Percentiles rank a stretch among this genome's conserved stretches.
Evolutionary conservation across 2,888 invertebrate species (phyloP).

Genomic region (Trichogramma evanescens): DNA sequence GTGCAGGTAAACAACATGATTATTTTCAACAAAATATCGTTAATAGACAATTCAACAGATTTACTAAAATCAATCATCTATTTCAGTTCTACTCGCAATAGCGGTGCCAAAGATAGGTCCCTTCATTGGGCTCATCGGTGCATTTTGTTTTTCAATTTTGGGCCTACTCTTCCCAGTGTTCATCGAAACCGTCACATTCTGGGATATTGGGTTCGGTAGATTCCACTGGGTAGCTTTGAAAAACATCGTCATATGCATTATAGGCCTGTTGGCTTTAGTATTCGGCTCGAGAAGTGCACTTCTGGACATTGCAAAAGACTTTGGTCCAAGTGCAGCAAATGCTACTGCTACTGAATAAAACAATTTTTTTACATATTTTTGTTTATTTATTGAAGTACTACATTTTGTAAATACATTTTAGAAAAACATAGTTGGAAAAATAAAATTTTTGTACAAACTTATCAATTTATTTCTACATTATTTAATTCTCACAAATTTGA

Average conservation of each 20-base stretch:
- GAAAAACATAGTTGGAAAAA: constrained; percentile 21
- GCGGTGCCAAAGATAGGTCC: constrained; percentile 83
- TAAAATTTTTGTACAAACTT: constrained; percentile 19
- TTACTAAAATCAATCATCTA: constrained; percentile 16
- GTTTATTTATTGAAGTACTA: constrained; percentile 14
- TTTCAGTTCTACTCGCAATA: constrained; percentile 67
- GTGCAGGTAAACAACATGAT: constrained; percentile 48
- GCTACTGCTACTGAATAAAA: constrained; percentile 1
- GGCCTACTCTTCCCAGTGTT: constrained; percentile 82
- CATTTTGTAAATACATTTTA: constrained; percentile 23
- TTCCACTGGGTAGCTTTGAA: constrained; percentile 71
- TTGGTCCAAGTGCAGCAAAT: background rate
- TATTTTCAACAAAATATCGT: background rate
- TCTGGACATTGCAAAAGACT: constrained; percentile 51
- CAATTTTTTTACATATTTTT: constrained; percentile 17
- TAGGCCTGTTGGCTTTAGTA: constrained; percentile 73
- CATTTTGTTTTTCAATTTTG: constrained; percentile 85
- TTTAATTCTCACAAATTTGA: background rate
- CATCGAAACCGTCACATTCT: constrained; percentile 78
- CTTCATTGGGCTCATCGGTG: constrained; percentile 87
- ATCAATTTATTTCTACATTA: background rate
- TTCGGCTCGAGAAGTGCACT: constrained; percentile 71
- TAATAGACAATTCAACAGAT: background rate
- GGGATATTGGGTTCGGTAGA: constrained; percentile 74
- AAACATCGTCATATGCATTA: constrained; percentile 65